Base-by-base conservation (phyloP, 64 coral and sea anemone species). In the Orbicella faveolata region DNA sequence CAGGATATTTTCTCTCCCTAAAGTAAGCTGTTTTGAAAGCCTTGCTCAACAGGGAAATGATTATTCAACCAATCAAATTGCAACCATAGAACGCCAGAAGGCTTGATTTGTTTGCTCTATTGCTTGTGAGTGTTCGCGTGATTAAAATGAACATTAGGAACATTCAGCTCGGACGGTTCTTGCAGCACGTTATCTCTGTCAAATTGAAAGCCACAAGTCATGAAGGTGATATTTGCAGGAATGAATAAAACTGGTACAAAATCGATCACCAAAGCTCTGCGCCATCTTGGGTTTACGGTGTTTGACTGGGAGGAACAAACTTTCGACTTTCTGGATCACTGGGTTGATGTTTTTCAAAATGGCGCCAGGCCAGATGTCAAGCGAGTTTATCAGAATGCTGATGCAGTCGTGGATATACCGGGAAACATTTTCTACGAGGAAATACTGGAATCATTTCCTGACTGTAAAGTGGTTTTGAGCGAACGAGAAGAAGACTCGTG, bases 401-500 rank as follows among this genome's bases (percentile, higher is more conserved):
- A 92, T 26, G 91, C 91, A 11, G 64, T 92, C 44, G 78, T 73
- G 9, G 91, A 92, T 59, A 26, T 63, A 2, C 91, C 84, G 23
- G 52, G 75, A 26, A 70, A 77, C 53, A 61, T 74, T n/a, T 92
- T 92, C 77, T 92, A 66, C 66, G 83, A 79, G 23, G 91, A 92
- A 74, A 87, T 92, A 9, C 53, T 88, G 14, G 70, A 73, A 83
- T 79, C 89, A 15, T 91, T 91, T 74, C 89, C 89, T 75, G 89
- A 91, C 10, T 79, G 75, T 36, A 88, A 92, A 81, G 91, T 92
- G 10, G 75, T 92, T 44, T 21, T 92, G 9, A 87, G 62, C 17
- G 84, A 74, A 36, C 75, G 91, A 87, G 91, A 92, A 36, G 91
- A 88, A 44, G 91, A 92, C 18, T 48, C 77, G 0, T 92, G 91